Percentiles rank a stretch among this genome's conserved stretches.
Evolutionary conservation across 2,888 invertebrate species (phyloP).

Genomic region (Bhutanitis thaidina): DNA sequence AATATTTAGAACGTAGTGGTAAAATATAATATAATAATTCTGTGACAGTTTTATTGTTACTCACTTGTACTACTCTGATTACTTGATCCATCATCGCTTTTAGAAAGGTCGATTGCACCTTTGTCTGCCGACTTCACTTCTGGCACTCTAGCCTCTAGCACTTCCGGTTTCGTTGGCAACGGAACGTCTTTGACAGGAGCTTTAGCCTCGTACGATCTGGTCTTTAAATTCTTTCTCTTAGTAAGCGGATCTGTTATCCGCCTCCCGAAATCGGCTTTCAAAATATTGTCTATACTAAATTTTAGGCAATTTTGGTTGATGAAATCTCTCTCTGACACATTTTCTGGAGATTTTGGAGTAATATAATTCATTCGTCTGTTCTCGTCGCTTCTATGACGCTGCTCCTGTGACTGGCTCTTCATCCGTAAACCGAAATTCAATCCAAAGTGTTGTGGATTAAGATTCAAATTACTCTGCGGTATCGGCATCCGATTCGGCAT

Average conservation of each 20-base stretch:
- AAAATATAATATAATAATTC: no score
- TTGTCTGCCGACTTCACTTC: conserved; percentile 63
- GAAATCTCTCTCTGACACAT: conserved; percentile 60
- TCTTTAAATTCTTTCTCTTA: conserved; percentile 74
- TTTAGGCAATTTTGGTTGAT: conserved; percentile 82
- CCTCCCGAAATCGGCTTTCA: conserved; percentile 91
- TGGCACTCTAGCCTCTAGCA: conserved; percentile 55
- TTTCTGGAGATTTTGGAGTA: conserved; percentile 58
- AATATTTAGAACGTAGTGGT: no score
- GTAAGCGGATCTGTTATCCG: conserved; percentile 84
- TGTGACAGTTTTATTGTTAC: no score
- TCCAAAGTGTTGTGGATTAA: conserved; percentile 52
- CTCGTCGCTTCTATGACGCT: conserved; percentile 52
- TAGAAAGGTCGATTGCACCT: conserved; percentile 67
- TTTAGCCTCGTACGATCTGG: conserved; percentile 49
- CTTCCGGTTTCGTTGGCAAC: conserved; percentile 41
- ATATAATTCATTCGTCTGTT: conserved; percentile 49
- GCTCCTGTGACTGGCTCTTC: conserved; percentile 39
- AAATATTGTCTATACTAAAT: conserved; percentile 92
- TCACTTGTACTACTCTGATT: conserved; percentile 72
- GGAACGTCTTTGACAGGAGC: conserved; percentile 52
- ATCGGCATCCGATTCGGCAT: conserved; percentile 48
- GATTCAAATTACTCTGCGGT: conserved; percentile 47
- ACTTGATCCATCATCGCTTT: conserved; percentile 65
- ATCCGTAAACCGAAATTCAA: conserved; percentile 54